These are phyloP conservation scores for Salvelinus fontinalis DNA, from an alignment of 2,113 vertebrate genomes.

Conservation along the genomic window DNA sequence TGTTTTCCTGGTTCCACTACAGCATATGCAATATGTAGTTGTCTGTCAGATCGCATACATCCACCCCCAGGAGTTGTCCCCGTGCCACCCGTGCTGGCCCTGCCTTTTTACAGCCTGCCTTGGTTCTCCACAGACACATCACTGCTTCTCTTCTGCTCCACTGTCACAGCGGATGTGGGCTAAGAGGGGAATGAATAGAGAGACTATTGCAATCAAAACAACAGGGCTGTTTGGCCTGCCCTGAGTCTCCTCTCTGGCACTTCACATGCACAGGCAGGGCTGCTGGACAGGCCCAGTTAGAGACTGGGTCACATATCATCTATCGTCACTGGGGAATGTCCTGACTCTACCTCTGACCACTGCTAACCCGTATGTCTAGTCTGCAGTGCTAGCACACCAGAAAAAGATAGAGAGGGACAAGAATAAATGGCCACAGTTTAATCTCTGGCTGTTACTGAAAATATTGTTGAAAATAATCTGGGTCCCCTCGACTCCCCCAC, in stretches of 20 bases:
- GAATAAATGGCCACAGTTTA: not conserved
- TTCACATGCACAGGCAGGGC: not conserved
- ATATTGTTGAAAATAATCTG: no score
- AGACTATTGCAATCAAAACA: conserved; percentile 35
- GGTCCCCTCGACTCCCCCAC: not conserved
- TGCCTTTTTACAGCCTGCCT: not conserved
- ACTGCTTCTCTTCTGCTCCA: conserved; percentile 26
- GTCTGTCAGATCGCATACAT: no score
- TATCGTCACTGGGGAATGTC: not conserved
- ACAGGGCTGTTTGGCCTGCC: conserved; percentile 2
- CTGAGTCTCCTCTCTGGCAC: conserved; percentile 15
- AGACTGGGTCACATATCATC: conserved; percentile 5
- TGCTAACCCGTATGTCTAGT: not conserved
- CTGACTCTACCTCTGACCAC: not conserved
- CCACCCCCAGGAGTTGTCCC: not conserved
- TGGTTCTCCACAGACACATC: conserved; percentile 3
- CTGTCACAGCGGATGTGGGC: conserved; percentile 24
- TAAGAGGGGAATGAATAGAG: conserved; percentile 34
- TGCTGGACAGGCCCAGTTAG: conserved; percentile 13
- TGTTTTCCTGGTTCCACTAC: no score
- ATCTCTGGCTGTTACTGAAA: no score
- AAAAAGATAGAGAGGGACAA: not conserved
- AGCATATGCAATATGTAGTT: no score
- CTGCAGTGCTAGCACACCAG: not conserved
- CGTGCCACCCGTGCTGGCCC: not conserved